These are phyloP conservation scores for Mycalesis mineus DNA, from an alignment of 2,888 invertebrate genomes.

Conservation along the genomic window DNA sequence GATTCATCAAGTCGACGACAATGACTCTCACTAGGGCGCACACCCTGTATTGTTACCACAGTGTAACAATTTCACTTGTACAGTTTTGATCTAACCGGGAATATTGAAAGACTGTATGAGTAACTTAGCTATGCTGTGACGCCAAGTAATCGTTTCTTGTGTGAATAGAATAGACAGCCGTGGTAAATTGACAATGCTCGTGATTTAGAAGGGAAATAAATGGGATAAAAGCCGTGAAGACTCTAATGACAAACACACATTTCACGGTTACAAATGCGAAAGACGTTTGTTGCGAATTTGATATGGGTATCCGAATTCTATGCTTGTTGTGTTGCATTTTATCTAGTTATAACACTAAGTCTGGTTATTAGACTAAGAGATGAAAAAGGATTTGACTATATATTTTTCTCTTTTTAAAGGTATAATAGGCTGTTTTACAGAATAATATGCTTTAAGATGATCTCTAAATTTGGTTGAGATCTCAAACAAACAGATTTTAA, in stretches of 20 bases:
- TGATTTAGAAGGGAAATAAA: slow-evolving; percentile 73
- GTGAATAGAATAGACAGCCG: slow-evolving; percentile 61
- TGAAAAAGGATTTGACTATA: no score
- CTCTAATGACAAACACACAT: slow-evolving; percentile 71
- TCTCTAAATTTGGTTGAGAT: no score
- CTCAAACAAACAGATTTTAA: no score
- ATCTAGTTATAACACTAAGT: not conserved
- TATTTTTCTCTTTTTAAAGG: no score
- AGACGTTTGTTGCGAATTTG: slow-evolving; percentile 58
- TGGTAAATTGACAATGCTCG: slow-evolving; percentile 65
- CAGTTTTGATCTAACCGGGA: slow-evolving; percentile 33
- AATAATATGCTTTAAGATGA: no score
- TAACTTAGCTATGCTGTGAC: slow-evolving; percentile 37
- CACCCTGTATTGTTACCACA: slow-evolving; percentile 50
- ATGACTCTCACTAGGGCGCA: slow-evolving; percentile 55
- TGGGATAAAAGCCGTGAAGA: slow-evolving; percentile 69
- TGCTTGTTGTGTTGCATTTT: slow-evolving; percentile 30
- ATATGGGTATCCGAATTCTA: slow-evolving; percentile 45
- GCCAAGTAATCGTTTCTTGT: slow-evolving; percentile 43
- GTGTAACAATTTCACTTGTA: slow-evolving; percentile 33
- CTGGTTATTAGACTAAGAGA: no score
- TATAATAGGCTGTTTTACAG: no score
- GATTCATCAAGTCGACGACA: slow-evolving; percentile 68
- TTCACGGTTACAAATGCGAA: slow-evolving; percentile 60
- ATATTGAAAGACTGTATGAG: slow-evolving; percentile 11